phyloP scores from a whole-genome alignment of 2,113 vertebrate species.

The Archocentrus centrarchus region DNA sequence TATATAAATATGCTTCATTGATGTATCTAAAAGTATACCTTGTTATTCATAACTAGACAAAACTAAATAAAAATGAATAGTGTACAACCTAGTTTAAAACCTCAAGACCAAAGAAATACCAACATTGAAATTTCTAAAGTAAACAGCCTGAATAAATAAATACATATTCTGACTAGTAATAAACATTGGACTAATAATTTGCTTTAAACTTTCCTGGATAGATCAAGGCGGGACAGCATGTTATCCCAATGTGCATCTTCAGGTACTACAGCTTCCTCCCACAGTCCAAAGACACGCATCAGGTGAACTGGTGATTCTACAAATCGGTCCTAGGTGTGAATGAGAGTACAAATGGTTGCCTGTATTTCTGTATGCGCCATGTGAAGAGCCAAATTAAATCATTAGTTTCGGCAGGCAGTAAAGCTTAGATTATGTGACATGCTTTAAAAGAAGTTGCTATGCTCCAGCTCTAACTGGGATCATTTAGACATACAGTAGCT shows the following conservation, averaged over 20 bases:
- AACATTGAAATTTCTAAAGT: background rate
- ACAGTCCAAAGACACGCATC: background rate
- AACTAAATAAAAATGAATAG: background rate
- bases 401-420: background rate
- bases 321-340: background rate
- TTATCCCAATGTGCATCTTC: background rate
- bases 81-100: background rate
- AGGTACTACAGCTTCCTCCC: background rate
- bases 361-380: background rate
- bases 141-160: background rate
- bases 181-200: background rate
- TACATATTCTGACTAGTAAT: background rate
- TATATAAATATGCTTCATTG: too few relatives aligned
- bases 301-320: background rate
- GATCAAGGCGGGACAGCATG: slow-evolving; percentile 10
- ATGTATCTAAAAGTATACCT: too few relatives aligned
- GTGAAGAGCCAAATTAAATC: slow-evolving; percentile 10
- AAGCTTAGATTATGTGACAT: slow-evolving; percentile 29
- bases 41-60: background rate
- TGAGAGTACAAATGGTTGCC: background rate
- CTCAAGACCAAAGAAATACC: background rate
- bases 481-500: slow-evolving; percentile 22
- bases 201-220: background rate
- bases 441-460: slow-evolving; percentile 19
- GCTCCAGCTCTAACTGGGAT: slow-evolving; percentile 21